Base-by-base conservation (phyloP, 2,888 invertebrate genomes). In the Trachelus tabidus region DNA sequence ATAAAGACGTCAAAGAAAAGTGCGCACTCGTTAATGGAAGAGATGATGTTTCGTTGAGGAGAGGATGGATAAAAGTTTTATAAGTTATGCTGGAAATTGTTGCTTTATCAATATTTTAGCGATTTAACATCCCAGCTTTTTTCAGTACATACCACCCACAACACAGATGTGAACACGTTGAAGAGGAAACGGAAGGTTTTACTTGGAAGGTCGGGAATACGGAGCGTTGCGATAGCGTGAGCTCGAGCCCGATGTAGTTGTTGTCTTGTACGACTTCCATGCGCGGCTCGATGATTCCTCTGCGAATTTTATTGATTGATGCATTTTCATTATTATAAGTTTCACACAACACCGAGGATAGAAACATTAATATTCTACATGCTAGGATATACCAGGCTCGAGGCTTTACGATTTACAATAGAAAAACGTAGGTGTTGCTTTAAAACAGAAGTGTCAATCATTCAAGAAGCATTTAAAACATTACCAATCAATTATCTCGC, bases 181-280 rank as follows among this genome's bases (percentile, higher is more conserved):
- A 23, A 56, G 56, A 23, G 56, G 56, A 56, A 56, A 23, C 15
- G 56, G 56, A 23, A 56, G 56, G 23, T 56, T 87, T 93, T 93
- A 93, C 92, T 94, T 93, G 88, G 92, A 89, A 84, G 94, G 93
- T 83, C 94, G 93, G 87, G 93, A 89, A 90, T 94, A 94, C 81
- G 94, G 94, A 84, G 93, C 93, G 84, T 93, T 92, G 89, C 94
- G 93, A 91, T 93, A 94, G 88, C 94, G 94, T 90, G 93, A 91
- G 83, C 93, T 92, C 89, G 92, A 91, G 88, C 92, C 92, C 85
- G 93, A 92, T 82, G 92, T 92, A 79, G 92, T 91, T 85, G 93
- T 92, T 81, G 92, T 91, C 92, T 93, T 93, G 92, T 93, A 93
- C 79, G 93, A 92, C 92, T 94, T 94, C 93, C 93, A 94, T 88